Evolutionary conservation across 2,113 vertebrate species (phyloP), one percentile per base, ranked within the genome.

Genomic region (Podarcis raffonei): DNA sequence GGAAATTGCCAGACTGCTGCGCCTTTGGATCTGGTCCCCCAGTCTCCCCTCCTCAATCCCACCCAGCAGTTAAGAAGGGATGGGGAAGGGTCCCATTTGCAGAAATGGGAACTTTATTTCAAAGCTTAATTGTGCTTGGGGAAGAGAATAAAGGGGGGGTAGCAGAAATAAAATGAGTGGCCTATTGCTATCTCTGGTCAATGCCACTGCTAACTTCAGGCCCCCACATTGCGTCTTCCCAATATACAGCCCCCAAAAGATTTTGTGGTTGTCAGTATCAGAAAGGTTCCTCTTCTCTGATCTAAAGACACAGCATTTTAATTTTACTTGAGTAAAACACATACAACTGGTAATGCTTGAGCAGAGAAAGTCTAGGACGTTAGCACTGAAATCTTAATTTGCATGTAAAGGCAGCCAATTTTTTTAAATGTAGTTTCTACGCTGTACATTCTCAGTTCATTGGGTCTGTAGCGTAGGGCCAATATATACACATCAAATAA

Each of bases 401-500:
- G 18, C 13, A 66, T 66, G 18, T 77, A 86, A 65, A 42, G 59
- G n/a, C 37, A 80, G 85, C 13, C n/a, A 77, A 77, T 37, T 66
- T 39, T 48, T 42, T 71, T n/a, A 71, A 71, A 30, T 12, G 8
- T 71, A 71, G 30, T 62, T 6, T 72, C 27, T 85, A 76, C 72
- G 57, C 81, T 66, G 85, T 71, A 82, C 35, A 25, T 72, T 90
- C 48, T 18, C 42, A 79, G 83, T 90, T 90, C 77, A 81, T 66
- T 91, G 13, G 83, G 77, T 3, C 16, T 88, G 62, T 53, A 86
- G 68, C 11, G 3, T 18, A 79, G 25, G 53, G 82, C 3, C 18
- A 25, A 42, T 35, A 84, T 78, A 48, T 2, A 4, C 27, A 48
- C 22, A 66, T 86, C 59, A 84, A 90, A 83, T 0, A 86, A 86